Percentiles rank a stretch among this genome's conserved stretches.
Evolutionary conservation across 1,140 invertebrate genomes (phyloP).

Genomic region (Stegodyphus mimosarum): DNA sequence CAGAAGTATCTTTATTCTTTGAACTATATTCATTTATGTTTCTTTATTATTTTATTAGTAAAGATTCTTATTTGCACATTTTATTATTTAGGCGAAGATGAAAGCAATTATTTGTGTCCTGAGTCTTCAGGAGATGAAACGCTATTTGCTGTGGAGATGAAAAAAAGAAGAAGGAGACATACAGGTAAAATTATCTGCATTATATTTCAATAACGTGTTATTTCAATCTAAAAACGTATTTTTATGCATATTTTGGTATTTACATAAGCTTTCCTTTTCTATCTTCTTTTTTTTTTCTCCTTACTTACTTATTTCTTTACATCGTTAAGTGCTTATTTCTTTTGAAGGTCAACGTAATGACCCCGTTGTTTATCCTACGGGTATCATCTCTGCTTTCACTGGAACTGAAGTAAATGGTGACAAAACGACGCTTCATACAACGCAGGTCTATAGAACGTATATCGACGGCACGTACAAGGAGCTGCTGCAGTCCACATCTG

Average conservation of each 20-base stretch:
- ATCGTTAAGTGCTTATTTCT: not conserved
- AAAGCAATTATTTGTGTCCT: conserved; percentile 10
- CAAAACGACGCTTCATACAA: conserved; percentile 66
- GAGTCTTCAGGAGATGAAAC: conserved; percentile 4
- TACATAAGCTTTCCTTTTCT: too few species aligned
- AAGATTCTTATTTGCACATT: not conserved
- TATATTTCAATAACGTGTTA: not conserved
- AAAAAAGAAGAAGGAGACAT: conserved; percentile 34
- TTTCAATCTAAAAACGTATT: not conserved
- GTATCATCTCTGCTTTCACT: conserved; percentile 66
- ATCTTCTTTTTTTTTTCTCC: too few species aligned
- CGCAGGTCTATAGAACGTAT: conserved; percentile 67
- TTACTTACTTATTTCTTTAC: too few species aligned
- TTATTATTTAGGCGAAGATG: conserved; percentile 21
- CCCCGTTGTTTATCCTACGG: conserved; percentile 71
- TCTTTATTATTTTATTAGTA: not conserved
- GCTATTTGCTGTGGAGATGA: conserved; percentile 26
- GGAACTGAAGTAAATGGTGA: conserved; percentile 66
- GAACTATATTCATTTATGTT: too few species aligned
- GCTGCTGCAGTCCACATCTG: conserved; percentile 64
- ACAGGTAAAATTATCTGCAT: conserved; percentile 4
- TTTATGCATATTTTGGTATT: too few species aligned
- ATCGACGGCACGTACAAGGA: conserved; percentile 68
- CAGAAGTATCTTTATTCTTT: too few species aligned
- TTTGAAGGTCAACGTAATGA: conserved; percentile 70